Evolutionary conservation across 92 coral and sea anemone species (phyloP), one percentile per base, ranked within the genome.

Genomic region (Phenganax marumi): DNA sequence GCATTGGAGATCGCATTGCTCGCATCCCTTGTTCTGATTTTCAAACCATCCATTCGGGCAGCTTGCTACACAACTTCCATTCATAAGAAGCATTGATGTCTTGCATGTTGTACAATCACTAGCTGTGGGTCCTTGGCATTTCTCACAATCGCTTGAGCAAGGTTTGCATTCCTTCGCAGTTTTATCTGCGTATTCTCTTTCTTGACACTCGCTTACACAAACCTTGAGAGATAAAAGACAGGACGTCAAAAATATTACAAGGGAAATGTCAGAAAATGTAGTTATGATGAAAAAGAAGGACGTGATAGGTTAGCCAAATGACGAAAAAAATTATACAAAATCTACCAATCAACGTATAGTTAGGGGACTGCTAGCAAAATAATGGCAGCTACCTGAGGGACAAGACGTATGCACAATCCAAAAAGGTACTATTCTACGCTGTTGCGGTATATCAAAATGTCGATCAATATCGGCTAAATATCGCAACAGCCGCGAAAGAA

Each of bases 1-100:
- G 60, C 99, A 96, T 6, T 88, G 26, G 19, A 24, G 66, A 68
- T 86, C 87, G 57, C 99, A 96, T 70, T 84, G 88, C 77, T 57
- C 48, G 75, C 97, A 92, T 68, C 73, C 78, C 50, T 52, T 79
- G 19, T 51, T 78, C 23, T 68, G 68, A 52, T 60, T 80, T 56
- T 66, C 84, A 81, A 77, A 96, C 93, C 88, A 89, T 53, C 97
- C 91, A 58, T 68, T 84, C 18, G 97, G 88, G 81, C 98, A 95
- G 56, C 84, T 65, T 76, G 70, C 89, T 16, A 89, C 89, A 69
- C 99, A 96, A 58, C 55, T 85, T 47, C 92, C 88, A 52, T 82
- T 70, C 88, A 87, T 55, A 47, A 96, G 84, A 10, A 96, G 21
- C 3, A 90, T 88, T 10, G 97, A 91, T 13, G 93, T 14, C 70